Percentiles rank a stretch among this genome's conserved stretches.
These are phyloP conservation scores for Leptocoma aspasia DNA, from an alignment of 2,113 vertebrate species.

Conservation along the genomic window DNA sequence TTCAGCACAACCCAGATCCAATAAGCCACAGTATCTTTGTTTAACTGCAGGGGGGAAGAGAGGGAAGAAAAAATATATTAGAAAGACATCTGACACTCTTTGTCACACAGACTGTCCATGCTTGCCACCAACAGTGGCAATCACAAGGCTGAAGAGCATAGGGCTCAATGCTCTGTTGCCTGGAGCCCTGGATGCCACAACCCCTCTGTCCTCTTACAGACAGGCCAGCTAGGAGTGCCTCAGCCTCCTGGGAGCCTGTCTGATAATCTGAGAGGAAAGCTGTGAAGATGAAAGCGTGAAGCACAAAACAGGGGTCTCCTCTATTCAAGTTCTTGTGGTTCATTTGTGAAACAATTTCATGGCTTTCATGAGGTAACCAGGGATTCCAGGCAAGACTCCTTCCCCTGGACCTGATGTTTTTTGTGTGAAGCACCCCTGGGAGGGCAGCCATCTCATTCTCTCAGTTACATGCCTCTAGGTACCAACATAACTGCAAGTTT, in stretches of 20 bases:
- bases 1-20: not conserved
- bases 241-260: not conserved
- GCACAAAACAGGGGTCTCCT: not conserved
- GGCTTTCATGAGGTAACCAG: not conserved
- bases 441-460: not conserved
- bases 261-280: not conserved
- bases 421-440: fast-evolving
- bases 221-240: not conserved
- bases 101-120: not conserved
- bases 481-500: not conserved
- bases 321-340: not conserved
- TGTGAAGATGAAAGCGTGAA: not conserved
- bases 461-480: not conserved
- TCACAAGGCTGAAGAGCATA: not conserved
- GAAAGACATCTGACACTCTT: not conserved
- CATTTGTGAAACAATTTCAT: not conserved
- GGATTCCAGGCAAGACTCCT: not conserved
- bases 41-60: not conserved
- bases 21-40: not conserved
- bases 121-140: not conserved
- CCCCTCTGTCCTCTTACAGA: not conserved
- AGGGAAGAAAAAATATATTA: not conserved
- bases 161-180: not conserved
- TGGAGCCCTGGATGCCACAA: not conserved
- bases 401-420: not conserved